Percentiles rank a stretch among this genome's conserved stretches.
Conservation (phyloP, 2,797 vertebrate species). For the Amphiprion clarkii region DNA sequence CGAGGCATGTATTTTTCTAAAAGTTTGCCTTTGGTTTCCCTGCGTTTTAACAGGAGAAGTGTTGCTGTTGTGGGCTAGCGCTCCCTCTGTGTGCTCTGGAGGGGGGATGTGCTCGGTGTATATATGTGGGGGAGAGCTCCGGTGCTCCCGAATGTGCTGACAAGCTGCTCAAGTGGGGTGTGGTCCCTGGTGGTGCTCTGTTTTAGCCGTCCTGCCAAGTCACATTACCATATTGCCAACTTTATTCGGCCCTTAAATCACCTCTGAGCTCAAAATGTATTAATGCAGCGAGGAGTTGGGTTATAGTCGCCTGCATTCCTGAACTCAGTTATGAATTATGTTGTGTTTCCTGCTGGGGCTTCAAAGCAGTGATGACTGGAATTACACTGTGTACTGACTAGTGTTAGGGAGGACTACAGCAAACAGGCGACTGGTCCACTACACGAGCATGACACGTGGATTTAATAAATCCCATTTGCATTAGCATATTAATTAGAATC, state of each 20-base stretch:
- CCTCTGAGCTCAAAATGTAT: conserved; percentile 17
- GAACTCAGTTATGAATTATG: conserved; percentile 5
- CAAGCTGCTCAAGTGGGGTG: conserved; percentile 69
- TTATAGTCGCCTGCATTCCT: conserved; percentile 4
- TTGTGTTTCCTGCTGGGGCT: not conserved
- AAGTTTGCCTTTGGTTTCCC: no score
- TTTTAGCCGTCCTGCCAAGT: conserved; percentile 64
- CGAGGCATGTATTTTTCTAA: not conserved
- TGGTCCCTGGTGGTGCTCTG: conserved; percentile 63
- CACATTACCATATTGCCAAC: conserved; percentile 59
- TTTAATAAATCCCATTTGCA: conserved; percentile 75
- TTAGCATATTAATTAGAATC: conserved; percentile 73
- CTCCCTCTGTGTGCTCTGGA: conserved; percentile 2
- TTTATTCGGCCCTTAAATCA: conserved; percentile 44
- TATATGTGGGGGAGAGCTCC: conserved; percentile 33
- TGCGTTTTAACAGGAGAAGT: not conserved
- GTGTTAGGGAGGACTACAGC: conserved; percentile 14
- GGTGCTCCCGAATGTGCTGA: conserved; percentile 71
- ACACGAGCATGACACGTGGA: conserved; percentile 63
- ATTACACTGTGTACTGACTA: conserved; percentile 14
- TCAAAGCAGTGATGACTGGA: conserved; percentile 24
- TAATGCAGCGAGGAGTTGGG: conserved; percentile 16
- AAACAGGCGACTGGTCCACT: conserved; percentile 38
- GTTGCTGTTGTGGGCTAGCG: not conserved
- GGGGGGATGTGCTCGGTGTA: conserved; percentile 8